Evolutionary conservation across 2,113 vertebrate species (phyloP), one percentile per base, ranked within the genome.

Genomic region (Empidonax alnorum): DNA sequence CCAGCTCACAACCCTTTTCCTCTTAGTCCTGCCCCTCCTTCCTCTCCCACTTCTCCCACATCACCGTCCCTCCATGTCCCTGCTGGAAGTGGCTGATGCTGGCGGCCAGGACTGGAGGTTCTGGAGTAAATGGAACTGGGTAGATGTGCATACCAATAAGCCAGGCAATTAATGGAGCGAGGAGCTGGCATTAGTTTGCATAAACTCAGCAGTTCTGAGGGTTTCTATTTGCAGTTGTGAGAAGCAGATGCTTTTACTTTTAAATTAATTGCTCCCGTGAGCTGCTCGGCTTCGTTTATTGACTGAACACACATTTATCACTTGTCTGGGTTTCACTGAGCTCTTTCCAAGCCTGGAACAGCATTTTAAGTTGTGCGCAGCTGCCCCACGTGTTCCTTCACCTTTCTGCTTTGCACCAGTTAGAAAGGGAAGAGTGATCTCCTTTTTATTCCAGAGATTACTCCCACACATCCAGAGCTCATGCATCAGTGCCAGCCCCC

Each of bases 401-500:
- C 69, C 53, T 16, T 27, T 4, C 12, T 47, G 55, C 81, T 55
- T 22, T 9, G 44, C 47, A 63, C 39, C 91, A 6, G 35, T 33
- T 13, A 1, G 4, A 15, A 30, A n/a, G 50, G 72, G 85, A 39
- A 73, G 78, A 73, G 82, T 1, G 2, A 61, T 35, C 89, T 72
- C 87, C 42, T n/a, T 74, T 39, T 12, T 10, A 35, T 19, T 24
- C 13, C 62, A 20, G 87, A 75, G 75, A 9, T 20, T 63, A 31
- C 53, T 67, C 80, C 84, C 47, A 27, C 6, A 12, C 93, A 75
- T 15, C 53, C 65, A 16, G 37, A 77, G 66, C 83, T 76, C 69
- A 56, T 24, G 76, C 75, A 68, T 25, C 94, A 49, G 85, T 39
- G 79, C 94, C 89, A 90, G 93, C 91, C 96, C 87, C 46, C 10